phyloP scores from a whole-genome alignment of 2,888 invertebrate species.

The Pediacus dermestoides region DNA sequence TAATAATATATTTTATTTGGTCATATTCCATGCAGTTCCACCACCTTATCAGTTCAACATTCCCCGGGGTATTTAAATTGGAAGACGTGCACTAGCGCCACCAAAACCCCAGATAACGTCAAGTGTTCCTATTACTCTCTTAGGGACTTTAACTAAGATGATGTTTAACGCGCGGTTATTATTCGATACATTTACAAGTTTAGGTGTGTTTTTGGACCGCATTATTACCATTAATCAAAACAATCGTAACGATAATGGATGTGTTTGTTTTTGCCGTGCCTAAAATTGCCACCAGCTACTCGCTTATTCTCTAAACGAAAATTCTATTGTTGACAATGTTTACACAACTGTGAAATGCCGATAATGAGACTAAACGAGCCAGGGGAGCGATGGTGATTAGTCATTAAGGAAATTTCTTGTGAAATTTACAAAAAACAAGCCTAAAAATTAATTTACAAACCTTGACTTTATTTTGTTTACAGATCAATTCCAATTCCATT shows the following conservation, averaged over 20 bases:
- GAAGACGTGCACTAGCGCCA: constrained; percentile 46
- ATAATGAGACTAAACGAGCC: no score
- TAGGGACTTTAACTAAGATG: constrained; percentile 41
- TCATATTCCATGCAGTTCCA: constrained; percentile 41
- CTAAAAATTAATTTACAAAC: no score
- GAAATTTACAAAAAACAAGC: no score
- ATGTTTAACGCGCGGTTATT: constrained; percentile 25
- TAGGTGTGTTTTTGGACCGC: constrained; percentile 28
- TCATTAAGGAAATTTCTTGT: no score
- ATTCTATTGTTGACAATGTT: no score
- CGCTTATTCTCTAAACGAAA: no score
- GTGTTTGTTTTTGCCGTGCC: constrained; percentile 5
- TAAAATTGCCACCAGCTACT: no score
- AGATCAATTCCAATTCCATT: no score
- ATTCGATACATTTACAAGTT: constrained; percentile 4
- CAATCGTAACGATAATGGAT: constrained; percentile 5
- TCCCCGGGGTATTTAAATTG: constrained; percentile 47
- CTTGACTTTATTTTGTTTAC: no score
- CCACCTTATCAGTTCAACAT: constrained; percentile 45
- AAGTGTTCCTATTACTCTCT: constrained; percentile 46
- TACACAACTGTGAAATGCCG: no score
- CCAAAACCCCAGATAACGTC: constrained; percentile 45
- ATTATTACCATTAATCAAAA: constrained; percentile 27
- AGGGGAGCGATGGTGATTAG: no score
- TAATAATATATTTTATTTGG: constrained; percentile 47